Evolutionary conservation across 2,888 invertebrate genomes (phyloP), one percentile per base, ranked within the genome.

Genomic region (Drymonia ruficornis): DNA sequence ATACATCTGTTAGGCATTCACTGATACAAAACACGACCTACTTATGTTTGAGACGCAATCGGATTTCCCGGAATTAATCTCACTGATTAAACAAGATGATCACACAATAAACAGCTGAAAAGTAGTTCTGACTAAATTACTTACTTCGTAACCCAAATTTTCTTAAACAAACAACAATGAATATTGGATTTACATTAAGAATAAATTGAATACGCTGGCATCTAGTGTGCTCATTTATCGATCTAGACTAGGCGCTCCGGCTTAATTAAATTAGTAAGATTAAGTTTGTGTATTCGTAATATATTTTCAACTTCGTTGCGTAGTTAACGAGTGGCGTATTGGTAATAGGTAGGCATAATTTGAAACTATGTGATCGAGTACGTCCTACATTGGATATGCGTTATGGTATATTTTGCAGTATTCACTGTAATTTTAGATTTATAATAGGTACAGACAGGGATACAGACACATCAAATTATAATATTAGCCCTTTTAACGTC

Each of bases 211-310:
- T 42, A 31, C 42, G 52, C 42, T 11, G 18, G 49, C 54, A 42
- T 40, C 43, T 19, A 19, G 49, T 53, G 54, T 51, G 52, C 52
- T 63, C 57, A 50, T 63, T 61, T 61, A 67, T 65, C 52, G 61
- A 67, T 68, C 54, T 66, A 61, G 66, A 56, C 58, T 63, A 59
- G 59, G 55, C 47, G 53, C 46, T 58, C 60, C 50, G 62, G 62
- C 67, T 72, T 80, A 80, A 83, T 82, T 80, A 72, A 81, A 81
- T 81, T 78, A 74, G 68, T 76, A 69, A 75, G 78, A 82, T 84
- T 80, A 82, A 70, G 71, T 79, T 71, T 65, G 70, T 74, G 70
- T 67, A 72, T 66, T 67, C 70, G 68, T 62, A 72, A 77, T 78
- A 74, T 71, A 57, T 59, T 62, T 71, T 68, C n/a, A 64, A 66